Evolutionary conservation across 2,797 vertebrate genomes (phyloP), one percentile per base, ranked within the genome.

Genomic region (Leuciscus waleckii): DNA sequence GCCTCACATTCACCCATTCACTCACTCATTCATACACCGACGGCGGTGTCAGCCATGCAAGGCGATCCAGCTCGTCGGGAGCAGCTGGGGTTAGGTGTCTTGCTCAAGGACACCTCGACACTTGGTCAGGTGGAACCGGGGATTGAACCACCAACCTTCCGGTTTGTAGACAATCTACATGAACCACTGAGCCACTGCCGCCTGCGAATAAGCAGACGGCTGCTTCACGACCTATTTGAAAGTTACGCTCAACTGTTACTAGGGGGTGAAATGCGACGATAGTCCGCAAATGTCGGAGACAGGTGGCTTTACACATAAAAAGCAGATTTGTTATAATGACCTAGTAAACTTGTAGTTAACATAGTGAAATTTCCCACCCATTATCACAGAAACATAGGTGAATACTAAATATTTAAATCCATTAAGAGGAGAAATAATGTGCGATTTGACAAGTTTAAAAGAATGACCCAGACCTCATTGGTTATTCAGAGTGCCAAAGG

Each of bases 401-500:
- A 84, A 87, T 80, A 84, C 65, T 84, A 84, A 81, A 68, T 73
- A 84, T 85, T 87, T 76, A 84, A 85, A 76, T 70, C 37, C 71
- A 81, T 87, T 85, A 65, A 69, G 54, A 29, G 37, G 29, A 83
- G 63, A 61, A 76, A 87, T 65, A 82, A 76, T 80, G 71, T 77
- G 51, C 32, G 41, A 85, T 85, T 86, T 86, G 90, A 91, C 89
- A 77, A 67, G 84, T 69, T 65, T 19, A 23, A 21, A 84, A 83
- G 54, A 79, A 82, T 85, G 82, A 86, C 74, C 82, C 17, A 77
- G 23, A 41, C 14, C 29, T 79, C 68, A 41, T 86, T 76, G 71
- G 65, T 88, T 89, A 88, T 83, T 83, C 82, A 51, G 69, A 89
- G 86, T 85, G 84, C 89, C 71, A 84, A 80, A 83, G 89, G 76